Evolutionary conservation across 2,888 invertebrate genomes (phyloP).

Genomic region (Cylloceria caligata): DNA sequence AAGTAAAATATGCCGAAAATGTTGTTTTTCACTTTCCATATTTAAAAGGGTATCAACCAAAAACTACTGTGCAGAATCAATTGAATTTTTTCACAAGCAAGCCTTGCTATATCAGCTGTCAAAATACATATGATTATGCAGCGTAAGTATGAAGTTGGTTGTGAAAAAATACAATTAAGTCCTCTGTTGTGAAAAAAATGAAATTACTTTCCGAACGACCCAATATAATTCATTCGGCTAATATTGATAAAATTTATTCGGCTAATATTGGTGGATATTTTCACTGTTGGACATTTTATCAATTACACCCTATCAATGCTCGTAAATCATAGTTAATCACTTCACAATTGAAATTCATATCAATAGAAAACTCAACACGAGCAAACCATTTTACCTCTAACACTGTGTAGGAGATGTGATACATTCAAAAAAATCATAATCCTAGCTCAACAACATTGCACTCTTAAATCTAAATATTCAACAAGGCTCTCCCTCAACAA

Average conservation of each 20-base stretch:
- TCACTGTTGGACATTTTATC: not conserved
- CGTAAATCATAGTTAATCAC: slow-evolving; percentile 10
- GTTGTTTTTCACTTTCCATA: no score
- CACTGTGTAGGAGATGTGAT: not conserved
- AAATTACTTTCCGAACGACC: no score
- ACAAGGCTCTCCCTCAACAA: slow-evolving; percentile 17
- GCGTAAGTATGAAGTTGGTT: no score
- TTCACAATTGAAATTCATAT: slow-evolving; percentile 12
- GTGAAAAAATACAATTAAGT: no score
- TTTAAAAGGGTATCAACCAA: no score
- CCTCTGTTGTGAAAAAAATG: no score
- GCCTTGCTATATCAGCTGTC: no score
- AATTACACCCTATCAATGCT: not conserved
- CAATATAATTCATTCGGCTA: no score
- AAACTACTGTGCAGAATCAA: no score
- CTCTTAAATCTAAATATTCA: slow-evolving; percentile 40
- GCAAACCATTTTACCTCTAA: not conserved
- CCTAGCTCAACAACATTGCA: slow-evolving; percentile 41
- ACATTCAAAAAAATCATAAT: slow-evolving; percentile 17
- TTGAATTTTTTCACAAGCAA: no score
- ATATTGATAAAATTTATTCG: not conserved
- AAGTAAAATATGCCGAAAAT: no score
- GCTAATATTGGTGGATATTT: not conserved
- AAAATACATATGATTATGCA: no score
- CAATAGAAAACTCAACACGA: not conserved